Evolutionary conservation across 2,113 vertebrate genomes (phyloP), one percentile per base, ranked within the genome.

Genomic region (Dissostichus mawsoni): DNA sequence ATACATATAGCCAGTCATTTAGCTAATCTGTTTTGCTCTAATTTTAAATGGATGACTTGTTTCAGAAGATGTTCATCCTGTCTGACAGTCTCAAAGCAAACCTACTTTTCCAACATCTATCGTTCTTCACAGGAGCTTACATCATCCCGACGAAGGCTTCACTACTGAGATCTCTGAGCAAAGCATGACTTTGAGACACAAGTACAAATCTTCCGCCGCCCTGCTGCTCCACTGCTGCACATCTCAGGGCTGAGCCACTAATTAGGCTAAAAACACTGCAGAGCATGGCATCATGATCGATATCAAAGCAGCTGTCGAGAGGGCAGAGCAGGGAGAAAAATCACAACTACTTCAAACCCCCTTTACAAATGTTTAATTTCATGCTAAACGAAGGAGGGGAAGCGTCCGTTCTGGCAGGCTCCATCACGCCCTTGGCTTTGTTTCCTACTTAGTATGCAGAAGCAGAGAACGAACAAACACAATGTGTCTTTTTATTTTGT

Each of bases 301-400:
- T 93, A 94, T 94, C 94, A 94, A 94, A 94, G 91, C 86, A 88
- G 87, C 82, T 90, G 89, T 92, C 90, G 87, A 83, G 86, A 93
- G 92, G 92, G 78, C 74, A 77, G 76, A 79, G 83, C 33, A 33
- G 62, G 45, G 47, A 48, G 59, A 68, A 64, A 47, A 84, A 68
- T 63, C 69, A 50, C 2, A 82, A 90, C 89, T 78, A 90, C 91
- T 92, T 93, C 90, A 90, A 92, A 92, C 84, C 65, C 78, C 47
- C 81, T 67, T 85, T 69, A 72, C 72, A 68, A 57, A 72, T 91
- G 71, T 68, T 91, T 78, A 57, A 82, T 90, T 90, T 86, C 81
- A 74, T 69, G 70, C 80, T 92, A 91, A 91, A 92, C 41, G 71
- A 81, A 74, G 87, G 76, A 83, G 73, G 53, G 73, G 79, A 90